These are phyloP conservation scores for Eristalis tenax DNA, from an alignment of 2,888 invertebrate genomes.

Conservation along the genomic window DNA sequence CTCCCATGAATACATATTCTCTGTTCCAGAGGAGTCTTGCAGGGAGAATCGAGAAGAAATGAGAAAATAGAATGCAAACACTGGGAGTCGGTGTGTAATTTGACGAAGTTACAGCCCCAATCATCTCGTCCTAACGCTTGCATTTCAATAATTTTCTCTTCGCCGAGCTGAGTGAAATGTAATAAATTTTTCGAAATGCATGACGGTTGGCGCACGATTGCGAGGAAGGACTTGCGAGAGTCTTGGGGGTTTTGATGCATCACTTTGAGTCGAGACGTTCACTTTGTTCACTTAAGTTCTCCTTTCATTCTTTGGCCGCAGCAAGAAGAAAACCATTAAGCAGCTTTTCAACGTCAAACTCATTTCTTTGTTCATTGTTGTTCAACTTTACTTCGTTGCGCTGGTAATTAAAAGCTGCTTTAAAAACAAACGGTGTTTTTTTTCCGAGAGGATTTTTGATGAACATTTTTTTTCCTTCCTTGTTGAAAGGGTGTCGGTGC, in stretches of 20 bases:
- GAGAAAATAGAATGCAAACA: conserved; percentile 26
- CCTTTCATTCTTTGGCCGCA: not conserved
- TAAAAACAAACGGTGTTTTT: not conserved
- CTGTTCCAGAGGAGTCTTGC: not conserved
- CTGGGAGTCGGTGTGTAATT: conserved; percentile 47
- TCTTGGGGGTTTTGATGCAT: not conserved
- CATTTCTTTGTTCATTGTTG: not conserved
- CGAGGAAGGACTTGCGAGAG: not conserved
- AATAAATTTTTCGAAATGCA: not conserved
- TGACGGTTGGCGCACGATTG: not conserved
- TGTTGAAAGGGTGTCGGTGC: not conserved
- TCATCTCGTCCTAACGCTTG: conserved; percentile 28
- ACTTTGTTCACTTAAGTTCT: not conserved
- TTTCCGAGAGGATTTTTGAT: not conserved
- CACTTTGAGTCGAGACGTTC: not conserved
- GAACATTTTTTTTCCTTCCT: not conserved
- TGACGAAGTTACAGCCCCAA: conserved; percentile 43
- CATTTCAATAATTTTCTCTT: conserved; percentile 23
- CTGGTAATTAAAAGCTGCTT: conserved; percentile 24
- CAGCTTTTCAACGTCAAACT: conserved; percentile 3
- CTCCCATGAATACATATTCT: conserved; percentile 50
- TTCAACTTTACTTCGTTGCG: not conserved
- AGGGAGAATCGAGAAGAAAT: not conserved
- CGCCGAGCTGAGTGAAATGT: not conserved
- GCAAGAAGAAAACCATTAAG: not conserved